Percentiles rank a stretch among this genome's conserved stretches.
Evolutionary conservation across 2,888 invertebrate species (phyloP).

Genomic region (Eupithecia subumbrata): DNA sequence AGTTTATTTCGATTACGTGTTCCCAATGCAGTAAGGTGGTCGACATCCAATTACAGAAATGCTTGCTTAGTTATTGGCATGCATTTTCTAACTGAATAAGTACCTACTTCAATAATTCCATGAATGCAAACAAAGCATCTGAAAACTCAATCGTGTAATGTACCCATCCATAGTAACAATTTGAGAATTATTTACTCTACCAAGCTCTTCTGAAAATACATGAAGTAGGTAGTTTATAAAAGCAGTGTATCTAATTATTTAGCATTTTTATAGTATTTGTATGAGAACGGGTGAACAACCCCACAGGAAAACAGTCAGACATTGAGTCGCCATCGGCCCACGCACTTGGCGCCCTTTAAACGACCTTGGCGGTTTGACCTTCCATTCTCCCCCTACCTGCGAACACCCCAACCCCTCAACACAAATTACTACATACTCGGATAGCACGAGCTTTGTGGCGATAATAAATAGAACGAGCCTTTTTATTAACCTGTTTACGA

Average conservation of each 20-base stretch:
- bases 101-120: not conserved
- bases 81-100: not conserved
- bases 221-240: not conserved
- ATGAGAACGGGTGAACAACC: conserved; percentile 46
- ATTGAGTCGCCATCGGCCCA: conserved; percentile 50
- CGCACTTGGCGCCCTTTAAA: conserved; percentile 53
- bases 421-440: conserved; percentile 5
- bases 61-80: not conserved
- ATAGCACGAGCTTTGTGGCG: not conserved
- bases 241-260: not conserved
- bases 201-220: not conserved
- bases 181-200: not conserved
- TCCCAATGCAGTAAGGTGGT: not conserved
- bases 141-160: not conserved
- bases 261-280: not conserved
- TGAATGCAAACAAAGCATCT: not conserved
- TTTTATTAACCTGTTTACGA: not conserved
- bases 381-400: conserved; percentile 30
- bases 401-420: conserved; percentile 17
- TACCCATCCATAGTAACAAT: too few species aligned
- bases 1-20: not conserved
- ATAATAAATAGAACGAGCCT: conserved; percentile 2
- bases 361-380: conserved; percentile 55
- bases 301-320: conserved; percentile 49
- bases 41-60: not conserved